These are phyloP conservation scores for Heloderma charlesbogerti DNA, from an alignment of 2,113 vertebrate species.

Conservation along the genomic window DNA sequence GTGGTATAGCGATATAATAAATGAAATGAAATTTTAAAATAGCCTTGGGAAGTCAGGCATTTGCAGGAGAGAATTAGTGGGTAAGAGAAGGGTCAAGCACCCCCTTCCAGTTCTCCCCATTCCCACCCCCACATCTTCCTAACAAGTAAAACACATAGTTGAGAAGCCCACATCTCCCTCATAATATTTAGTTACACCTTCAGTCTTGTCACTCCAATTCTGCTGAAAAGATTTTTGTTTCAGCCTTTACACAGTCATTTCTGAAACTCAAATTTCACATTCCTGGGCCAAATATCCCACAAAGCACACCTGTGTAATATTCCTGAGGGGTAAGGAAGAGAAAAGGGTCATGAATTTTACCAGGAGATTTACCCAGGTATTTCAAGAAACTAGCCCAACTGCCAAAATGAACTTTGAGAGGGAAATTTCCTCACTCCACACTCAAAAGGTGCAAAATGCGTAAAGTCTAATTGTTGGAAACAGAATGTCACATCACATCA, in stretches of 20 bases:
- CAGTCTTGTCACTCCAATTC: neutral
- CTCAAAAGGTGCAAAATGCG: neutral
- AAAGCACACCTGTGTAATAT: neutral
- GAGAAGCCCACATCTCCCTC: neutral
- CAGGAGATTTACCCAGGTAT: neutral
- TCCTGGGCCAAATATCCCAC: neutral
- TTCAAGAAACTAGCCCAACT: neutral
- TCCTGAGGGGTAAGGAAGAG: neutral
- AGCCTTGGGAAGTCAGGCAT: neutral
- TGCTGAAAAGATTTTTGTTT: neutral
- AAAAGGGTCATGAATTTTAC: neutral
- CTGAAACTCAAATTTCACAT: neutral
- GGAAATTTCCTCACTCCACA: neutral
- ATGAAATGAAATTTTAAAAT: too few relatives aligned
- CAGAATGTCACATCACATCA: too few relatives aligned
- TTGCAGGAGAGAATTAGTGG: neutral
- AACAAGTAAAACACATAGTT: neutral
- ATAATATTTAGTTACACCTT: neutral
- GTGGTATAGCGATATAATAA: too few relatives aligned
- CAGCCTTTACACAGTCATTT: neutral
- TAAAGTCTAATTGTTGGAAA: too few relatives aligned
- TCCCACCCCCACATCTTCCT: neutral
- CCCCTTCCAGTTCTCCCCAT: neutral
- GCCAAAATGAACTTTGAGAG: neutral
- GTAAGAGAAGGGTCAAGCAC: neutral